A percentile compares a stretch with the other conserved stretches of the same genome.
phyloP scores from a whole-genome alignment of 1,140 invertebrate genomes.

The Drosophila bocqueti region DNA sequence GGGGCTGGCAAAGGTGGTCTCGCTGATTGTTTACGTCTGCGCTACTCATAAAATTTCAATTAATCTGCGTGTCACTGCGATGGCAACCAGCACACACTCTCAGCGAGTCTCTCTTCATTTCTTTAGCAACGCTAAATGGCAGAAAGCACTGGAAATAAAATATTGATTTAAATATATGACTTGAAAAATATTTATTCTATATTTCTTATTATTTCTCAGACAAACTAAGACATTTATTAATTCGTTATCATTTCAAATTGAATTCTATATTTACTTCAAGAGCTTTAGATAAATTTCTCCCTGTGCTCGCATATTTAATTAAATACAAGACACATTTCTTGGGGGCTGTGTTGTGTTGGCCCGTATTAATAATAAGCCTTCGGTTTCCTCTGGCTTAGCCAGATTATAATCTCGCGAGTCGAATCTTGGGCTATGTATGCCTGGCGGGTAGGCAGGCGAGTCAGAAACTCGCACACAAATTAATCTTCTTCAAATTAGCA shows the following conservation, averaged over 20 bases:
- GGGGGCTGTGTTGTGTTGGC: slow-evolving; percentile 41
- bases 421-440: slow-evolving; percentile 51
- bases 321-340: slow-evolving; percentile 60
- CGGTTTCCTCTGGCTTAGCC: slow-evolving; percentile 60
- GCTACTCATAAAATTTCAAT: slow-evolving; percentile 84
- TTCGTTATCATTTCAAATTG: not conserved
- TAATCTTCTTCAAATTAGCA: slow-evolving; percentile 85
- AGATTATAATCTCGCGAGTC: slow-evolving; percentile 59
- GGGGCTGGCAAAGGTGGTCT: slow-evolving; percentile 81
- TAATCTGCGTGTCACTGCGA: slow-evolving; percentile 79
- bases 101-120: slow-evolving; percentile 8
- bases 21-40: slow-evolving; percentile 81
- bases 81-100: slow-evolving; percentile 22
- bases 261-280: not conserved
- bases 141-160: slow-evolving; percentile 5
- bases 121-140: slow-evolving; percentile 41
- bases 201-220: not conserved
- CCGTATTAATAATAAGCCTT: slow-evolving; percentile 72
- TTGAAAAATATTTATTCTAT: not conserved
- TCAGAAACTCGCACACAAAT: slow-evolving; percentile 72
- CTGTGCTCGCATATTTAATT: slow-evolving; percentile 63
- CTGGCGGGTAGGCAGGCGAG: slow-evolving; percentile 27
- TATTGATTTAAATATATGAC: not conserved
- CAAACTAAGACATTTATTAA: accelerated
- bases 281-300: not conserved